Conservation (phyloP, 1,140 invertebrate genomes). For the Pseudomyrmex pallidus region DNA sequence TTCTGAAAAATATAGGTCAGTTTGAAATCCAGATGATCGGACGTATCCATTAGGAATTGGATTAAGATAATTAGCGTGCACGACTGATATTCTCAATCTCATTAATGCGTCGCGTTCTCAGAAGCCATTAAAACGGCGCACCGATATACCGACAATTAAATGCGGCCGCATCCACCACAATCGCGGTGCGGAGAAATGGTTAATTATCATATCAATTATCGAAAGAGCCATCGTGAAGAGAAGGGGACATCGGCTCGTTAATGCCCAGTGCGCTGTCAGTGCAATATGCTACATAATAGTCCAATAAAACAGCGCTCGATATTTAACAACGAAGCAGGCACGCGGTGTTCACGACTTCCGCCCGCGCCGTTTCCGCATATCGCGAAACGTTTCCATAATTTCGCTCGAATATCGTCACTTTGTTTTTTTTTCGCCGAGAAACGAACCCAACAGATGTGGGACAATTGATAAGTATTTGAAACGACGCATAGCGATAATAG, state of each 20-base stretch:
- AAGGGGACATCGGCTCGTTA: conserved; percentile 30
- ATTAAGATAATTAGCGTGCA: conserved; percentile 36
- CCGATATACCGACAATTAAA: conserved; percentile 51
- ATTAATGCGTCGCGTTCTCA: conserved; percentile 45
- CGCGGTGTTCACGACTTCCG: conserved; percentile 13
- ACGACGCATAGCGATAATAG: too few species aligned
- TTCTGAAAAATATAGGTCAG: not conserved
- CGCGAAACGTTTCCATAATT: conserved; percentile 8
- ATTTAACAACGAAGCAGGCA: conserved; percentile 7
- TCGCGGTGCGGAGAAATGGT: conserved; percentile 47
- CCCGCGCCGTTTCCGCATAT: not conserved
- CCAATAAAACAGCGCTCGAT: conserved; percentile 39
- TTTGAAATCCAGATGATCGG: not conserved
- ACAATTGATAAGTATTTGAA: not conserved
- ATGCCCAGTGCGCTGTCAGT: conserved; percentile 38
- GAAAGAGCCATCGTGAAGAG: conserved; percentile 39
- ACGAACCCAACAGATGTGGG: not conserved
- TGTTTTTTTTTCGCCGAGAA: not conserved
- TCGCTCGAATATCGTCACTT: not conserved
- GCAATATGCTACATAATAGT: conserved; percentile 37
- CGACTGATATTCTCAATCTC: conserved; percentile 11
- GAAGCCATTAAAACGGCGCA: conserved; percentile 40
- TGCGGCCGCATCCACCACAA: conserved; percentile 11
- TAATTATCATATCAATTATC: conserved; percentile 62
- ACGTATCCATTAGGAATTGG: not conserved